Evolutionary conservation across 37 sponge, comb jelly and placozoan genomes (phyloP).

Genomic region (Hormiphora californensis): DNA sequence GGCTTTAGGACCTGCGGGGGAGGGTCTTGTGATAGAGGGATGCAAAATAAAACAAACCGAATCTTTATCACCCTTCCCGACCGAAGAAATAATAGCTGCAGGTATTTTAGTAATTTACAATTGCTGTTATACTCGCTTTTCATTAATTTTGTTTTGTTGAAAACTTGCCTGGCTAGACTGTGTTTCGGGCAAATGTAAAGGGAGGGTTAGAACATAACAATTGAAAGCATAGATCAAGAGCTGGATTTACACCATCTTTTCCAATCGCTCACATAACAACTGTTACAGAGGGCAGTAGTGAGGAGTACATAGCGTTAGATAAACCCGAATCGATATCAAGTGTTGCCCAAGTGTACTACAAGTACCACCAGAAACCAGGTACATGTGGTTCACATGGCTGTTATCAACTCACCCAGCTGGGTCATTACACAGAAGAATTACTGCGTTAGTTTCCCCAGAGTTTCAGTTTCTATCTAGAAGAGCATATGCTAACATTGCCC

Average conservation of each 20-base stretch:
- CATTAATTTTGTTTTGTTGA: too few relatives aligned
- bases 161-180: too few relatives aligned
- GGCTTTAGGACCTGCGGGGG: background rate
- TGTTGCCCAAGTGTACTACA: slow-evolving; percentile 54
- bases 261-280: too few relatives aligned
- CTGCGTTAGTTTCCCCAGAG: too few relatives aligned
- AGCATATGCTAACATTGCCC: too few relatives aligned
- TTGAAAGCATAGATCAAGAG: too few relatives aligned
- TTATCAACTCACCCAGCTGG: background rate
- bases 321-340: slow-evolving; percentile 27
- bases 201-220: too few relatives aligned
- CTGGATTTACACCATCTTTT: too few relatives aligned
- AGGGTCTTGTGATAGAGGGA: slow-evolving; percentile 48
- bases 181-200: too few relatives aligned
- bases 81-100: slow-evolving; percentile 23
- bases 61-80: background rate
- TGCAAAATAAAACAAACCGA: slow-evolving; percentile 47
- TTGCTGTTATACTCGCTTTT: too few relatives aligned
- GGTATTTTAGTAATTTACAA: too few relatives aligned
- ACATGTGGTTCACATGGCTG: background rate
- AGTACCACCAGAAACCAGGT: slow-evolving; percentile 54
- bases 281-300: slow-evolving; percentile 23
- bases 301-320: slow-evolving; percentile 27
- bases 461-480: too few relatives aligned
- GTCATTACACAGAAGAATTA: background rate